Base-by-base conservation (phyloP, 2,888 invertebrate genomes). In the Coenonympha arcania region DNA sequence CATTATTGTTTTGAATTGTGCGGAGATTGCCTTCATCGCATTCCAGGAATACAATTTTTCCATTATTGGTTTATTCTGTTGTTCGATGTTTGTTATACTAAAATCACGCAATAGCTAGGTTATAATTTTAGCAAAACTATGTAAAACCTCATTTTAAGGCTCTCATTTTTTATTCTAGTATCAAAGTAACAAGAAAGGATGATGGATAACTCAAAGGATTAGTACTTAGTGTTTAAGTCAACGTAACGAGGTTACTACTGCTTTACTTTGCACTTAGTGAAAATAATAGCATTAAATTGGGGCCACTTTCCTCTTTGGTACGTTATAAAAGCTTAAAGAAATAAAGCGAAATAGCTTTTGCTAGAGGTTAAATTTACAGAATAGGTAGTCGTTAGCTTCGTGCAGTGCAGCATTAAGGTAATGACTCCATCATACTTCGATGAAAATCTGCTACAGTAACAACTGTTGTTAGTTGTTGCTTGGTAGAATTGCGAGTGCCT, bases 391-490 rank as follows among this genome's bases (percentile, higher is more conserved):
- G 56, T 50, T 55, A 52, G 50, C 52, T 48, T 43, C 52, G 52
- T 37, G 50, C 39, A 53, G 43, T 28, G 34, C 39, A 48, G 48
- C 55, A 55, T 55, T 52, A 52, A 48, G 55, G 55, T 57, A 57
- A 57, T 52, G 55, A 51, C 55, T 57, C 52, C 53, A 53, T 57
- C 48, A 57, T 49, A 43, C 55, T 50, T 43, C 50, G 41, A 50
- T 50, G 54, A 37, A 48, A 57, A 48, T 45, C 45, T 45, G 26
- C 28, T 28, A 20, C 26, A 28, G 45, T 37, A 45, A 45, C 45
- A 45, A 45, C 45, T 19, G 45, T 37, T 45, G 45, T 45, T 45
- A 45, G 45, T 37, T 45, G 36, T 19, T 24, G 18, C 41, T 41
- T 8, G n/a, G 6, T 28, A 11, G 41, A 26, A 44, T 24, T 44